Percentiles rank a stretch among this genome's conserved stretches.
These are phyloP conservation scores for Plagodis dolabraria DNA, from an alignment of 2,888 invertebrate genomes.

Conservation along the genomic window DNA sequence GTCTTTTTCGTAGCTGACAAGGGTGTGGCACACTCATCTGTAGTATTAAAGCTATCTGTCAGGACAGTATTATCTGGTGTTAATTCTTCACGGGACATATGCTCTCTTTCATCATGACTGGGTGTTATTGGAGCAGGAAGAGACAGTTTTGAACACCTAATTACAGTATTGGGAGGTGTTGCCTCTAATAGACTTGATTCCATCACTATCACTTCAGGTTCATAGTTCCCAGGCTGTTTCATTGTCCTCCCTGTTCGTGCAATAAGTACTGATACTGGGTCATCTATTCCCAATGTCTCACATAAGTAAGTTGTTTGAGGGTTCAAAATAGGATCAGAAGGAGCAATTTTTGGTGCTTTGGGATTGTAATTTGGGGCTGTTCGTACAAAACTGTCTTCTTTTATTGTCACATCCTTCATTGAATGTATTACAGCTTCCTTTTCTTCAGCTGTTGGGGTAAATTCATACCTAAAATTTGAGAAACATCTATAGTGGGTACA, in stretches of 20 bases:
- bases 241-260: slow-evolving; percentile 76
- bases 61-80: slow-evolving; percentile 49
- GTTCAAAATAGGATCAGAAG: slow-evolving; percentile 85
- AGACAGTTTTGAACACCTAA: slow-evolving; percentile 62
- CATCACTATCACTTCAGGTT: not conserved
- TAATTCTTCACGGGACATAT: slow-evolving; percentile 41
- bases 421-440: slow-evolving; percentile 86
- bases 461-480: slow-evolving; percentile 84
- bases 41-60: slow-evolving; percentile 49
- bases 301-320: slow-evolving; percentile 89
- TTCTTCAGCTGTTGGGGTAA: slow-evolving; percentile 90
- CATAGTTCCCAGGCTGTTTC: slow-evolving; percentile 45
- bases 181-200: slow-evolving; percentile 30
- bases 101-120: slow-evolving; percentile 49
- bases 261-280: slow-evolving; percentile 89
- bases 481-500: no score
- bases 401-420: slow-evolving; percentile 88
- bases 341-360: slow-evolving; percentile 59
- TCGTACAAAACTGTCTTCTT: slow-evolving; percentile 90
- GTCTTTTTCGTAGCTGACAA: slow-evolving; percentile 59
- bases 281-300: slow-evolving; percentile 89
- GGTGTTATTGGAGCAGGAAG: slow-evolving; percentile 74
- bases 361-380: slow-evolving; percentile 88
- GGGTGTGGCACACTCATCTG: slow-evolving; percentile 61
- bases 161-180: slow-evolving; percentile 47